These are phyloP conservation scores for Stenodera caucasica DNA, from an alignment of 2,888 invertebrate species.

Conservation along the genomic window DNA sequence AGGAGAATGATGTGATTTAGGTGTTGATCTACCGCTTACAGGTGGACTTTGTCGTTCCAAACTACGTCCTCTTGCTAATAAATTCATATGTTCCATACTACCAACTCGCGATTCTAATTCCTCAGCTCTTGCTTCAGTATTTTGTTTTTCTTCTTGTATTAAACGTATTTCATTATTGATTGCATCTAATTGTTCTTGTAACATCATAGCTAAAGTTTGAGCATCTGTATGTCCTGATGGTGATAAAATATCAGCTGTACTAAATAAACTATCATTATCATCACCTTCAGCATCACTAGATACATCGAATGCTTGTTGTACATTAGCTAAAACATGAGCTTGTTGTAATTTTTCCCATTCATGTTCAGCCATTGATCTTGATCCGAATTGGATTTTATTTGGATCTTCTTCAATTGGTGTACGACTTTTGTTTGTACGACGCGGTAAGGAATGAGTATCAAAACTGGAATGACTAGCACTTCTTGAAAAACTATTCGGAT, in stretches of 20 bases:
- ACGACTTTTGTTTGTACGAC: constrained; percentile 63
- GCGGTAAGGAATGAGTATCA: constrained; percentile 72
- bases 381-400: constrained; percentile 56
- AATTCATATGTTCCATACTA: constrained; percentile 92
- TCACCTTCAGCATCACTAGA: constrained; percentile 80
- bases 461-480: constrained; percentile 79
- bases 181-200: constrained; percentile 98
- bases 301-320: constrained; percentile 91
- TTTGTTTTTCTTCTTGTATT: constrained; percentile 68
- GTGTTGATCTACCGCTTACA: constrained; percentile 87
- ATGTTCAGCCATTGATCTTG: constrained; percentile 61
- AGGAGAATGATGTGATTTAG: constrained; percentile 76
- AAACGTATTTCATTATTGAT: constrained; percentile 97
- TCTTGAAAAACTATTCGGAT: constrained; percentile 66
- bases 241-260: constrained; percentile 71
- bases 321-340: constrained; percentile 69
- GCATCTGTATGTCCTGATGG: constrained; percentile 79
- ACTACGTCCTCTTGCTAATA: constrained; percentile 73
- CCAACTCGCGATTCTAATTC: constrained; percentile 96
- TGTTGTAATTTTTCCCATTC: constrained; percentile 98
- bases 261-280: constrained; percentile 77
- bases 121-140: constrained; percentile 95
- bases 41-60: constrained; percentile 77
- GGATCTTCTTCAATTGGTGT: constrained; percentile 66
- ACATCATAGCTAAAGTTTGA: constrained; percentile 96